These are phyloP conservation scores for Melitaea athalia DNA, from an alignment of 2,888 invertebrate genomes.

Conservation along the genomic window DNA sequence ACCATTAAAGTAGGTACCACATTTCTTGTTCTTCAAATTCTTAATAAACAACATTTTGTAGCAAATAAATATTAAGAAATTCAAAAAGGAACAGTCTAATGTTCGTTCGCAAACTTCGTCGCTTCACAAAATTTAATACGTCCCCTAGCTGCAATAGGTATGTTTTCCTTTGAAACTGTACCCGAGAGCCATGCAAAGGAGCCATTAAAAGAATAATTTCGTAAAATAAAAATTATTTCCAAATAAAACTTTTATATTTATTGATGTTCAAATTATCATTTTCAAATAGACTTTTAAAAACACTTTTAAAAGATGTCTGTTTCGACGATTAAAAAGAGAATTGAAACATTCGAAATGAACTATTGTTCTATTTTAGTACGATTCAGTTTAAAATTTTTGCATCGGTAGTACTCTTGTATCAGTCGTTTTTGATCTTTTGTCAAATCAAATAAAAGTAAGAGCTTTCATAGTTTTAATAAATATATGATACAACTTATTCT, in stretches of 20 bases:
- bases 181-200: conserved; percentile 62
- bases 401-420: neutral
- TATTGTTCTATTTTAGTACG: neutral
- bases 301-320: neutral
- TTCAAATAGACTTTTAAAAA: conserved; percentile 14
- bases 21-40: neutral
- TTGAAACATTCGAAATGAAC: conserved; percentile 1
- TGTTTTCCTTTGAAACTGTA: conserved; percentile 67
- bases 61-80: conserved; percentile 34
- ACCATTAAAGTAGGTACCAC: neutral
- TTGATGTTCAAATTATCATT: conserved; percentile 23
- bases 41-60: conserved; percentile 28
- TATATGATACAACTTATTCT: neutral
- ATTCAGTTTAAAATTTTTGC: neutral
- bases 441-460: neutral
- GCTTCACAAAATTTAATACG: conserved; percentile 69
- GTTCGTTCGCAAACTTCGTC: conserved; percentile 59
- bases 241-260: conserved; percentile 49
- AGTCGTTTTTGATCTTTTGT: neutral
- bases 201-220: conserved; percentile 69
- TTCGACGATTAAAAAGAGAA: neutral
- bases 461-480: neutral
- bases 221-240: conserved; percentile 62
- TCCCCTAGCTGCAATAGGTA: conserved; percentile 73
- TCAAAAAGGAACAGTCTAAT: conserved; percentile 51